Conservation (phyloP, 2,888 invertebrate species). For the Tenthredo distinguenda region DNA sequence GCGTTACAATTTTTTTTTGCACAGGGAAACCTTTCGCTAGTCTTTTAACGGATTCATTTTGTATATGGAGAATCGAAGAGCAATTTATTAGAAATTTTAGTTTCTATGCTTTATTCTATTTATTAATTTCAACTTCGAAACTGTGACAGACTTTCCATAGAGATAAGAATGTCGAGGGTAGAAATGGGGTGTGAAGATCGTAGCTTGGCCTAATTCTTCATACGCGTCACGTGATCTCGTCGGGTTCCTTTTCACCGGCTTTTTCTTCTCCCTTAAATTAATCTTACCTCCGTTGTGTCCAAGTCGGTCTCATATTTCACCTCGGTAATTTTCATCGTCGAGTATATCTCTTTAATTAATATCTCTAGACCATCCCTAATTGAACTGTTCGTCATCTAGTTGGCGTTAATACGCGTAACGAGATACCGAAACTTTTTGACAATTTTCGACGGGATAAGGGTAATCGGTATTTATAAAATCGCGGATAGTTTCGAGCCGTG, state of each 20-base stretch:
- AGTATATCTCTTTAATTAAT: constrained; percentile 46
- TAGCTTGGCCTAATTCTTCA: background rate
- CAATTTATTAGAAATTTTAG: no score
- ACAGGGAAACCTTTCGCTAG: no score
- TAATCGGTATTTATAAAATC: background rate
- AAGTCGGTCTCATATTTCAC: constrained; percentile 40
- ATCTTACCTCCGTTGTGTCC: background rate
- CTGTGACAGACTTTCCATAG: background rate
- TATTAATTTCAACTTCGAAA: background rate
- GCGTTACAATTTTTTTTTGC: no score
- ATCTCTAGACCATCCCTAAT: background rate
- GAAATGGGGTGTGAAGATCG: background rate
- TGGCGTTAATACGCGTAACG: background rate
- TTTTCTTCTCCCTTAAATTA: constrained; percentile 35
- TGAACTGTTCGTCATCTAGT: constrained; percentile 37
- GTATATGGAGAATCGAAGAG: no score
- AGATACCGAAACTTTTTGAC: background rate
- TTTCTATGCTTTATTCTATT: no score
- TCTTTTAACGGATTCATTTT: no score
- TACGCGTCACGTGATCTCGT: constrained; percentile 35
- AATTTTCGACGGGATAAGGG: background rate
- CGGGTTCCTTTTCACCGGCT: constrained; percentile 16
- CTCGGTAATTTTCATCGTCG: constrained; percentile 35
- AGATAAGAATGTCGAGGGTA: background rate
- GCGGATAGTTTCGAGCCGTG: background rate